A percentile compares a stretch with the other conserved stretches of the same genome.
Evolutionary conservation across 2,113 vertebrate species (phyloP).

Genomic region (Tragelaphus strepsiceros): DNA sequence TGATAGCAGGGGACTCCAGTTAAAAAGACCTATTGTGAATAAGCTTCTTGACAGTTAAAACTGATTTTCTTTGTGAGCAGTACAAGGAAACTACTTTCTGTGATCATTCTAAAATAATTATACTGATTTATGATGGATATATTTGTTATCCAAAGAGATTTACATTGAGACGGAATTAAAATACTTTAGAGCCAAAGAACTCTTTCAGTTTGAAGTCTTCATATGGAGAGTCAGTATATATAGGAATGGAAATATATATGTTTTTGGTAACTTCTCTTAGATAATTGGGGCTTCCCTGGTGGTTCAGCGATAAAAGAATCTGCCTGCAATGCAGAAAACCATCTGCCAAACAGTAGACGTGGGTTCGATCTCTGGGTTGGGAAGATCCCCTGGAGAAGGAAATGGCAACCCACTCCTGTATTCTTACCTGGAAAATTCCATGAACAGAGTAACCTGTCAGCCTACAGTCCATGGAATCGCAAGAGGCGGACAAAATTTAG

Average conservation of each 20-base stretch:
- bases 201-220: neutral
- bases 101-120: slow-evolving; percentile 31
- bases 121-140: slow-evolving; percentile 28
- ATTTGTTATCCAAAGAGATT: slow-evolving; percentile 22
- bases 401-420: neutral
- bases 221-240: neutral
- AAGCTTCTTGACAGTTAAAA: slow-evolving; percentile 19
- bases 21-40: neutral
- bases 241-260: neutral
- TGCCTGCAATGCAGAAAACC: neutral
- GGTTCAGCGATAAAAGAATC: neutral
- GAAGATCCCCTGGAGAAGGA: neutral
- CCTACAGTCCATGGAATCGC: neutral
- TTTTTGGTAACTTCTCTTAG: neutral
- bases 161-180: neutral
- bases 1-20: slow-evolving; percentile 15
- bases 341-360: neutral
- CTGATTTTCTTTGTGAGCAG: neutral
- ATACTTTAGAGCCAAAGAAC: neutral
- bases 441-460: neutral
- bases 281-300: neutral
- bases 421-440: neutral
- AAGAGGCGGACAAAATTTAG: neutral
- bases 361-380: neutral
- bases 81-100: slow-evolving; percentile 10